Evolutionary conservation across 1,140 invertebrate species (phyloP), one percentile per base, ranked within the genome.

Genomic region (Cecropterus lyciades): DNA sequence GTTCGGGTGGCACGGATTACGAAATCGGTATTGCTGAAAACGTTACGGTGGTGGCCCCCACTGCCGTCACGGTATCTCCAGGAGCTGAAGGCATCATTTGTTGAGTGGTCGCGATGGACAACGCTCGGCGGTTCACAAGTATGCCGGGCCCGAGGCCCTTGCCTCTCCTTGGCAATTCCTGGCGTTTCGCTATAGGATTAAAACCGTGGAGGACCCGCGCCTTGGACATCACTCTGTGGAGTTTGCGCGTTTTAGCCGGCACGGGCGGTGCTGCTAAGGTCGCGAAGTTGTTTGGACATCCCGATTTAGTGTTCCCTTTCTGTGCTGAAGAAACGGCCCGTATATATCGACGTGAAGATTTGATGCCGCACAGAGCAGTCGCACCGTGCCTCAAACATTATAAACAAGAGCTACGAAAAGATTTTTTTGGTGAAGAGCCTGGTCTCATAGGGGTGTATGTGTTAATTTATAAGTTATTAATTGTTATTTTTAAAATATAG

Each of bases 391-490:
- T 97, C 7, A 93, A 95, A 72, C 95, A 96, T 79, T 97, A 96
- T 84, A 97, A 97, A 73, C 95, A 96, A 72, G 93, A 94, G 11
- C 84, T 97, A 64, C 91, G 95, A 46, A 95, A 94, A 73, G 95
- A 96, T 55, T 96, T 96, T 79, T 97, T 97, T 82, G 94, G 94
- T 17, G 94, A 95, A 16, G 94, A 93, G 71, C 95, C 95, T 1
- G 96, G 96, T 11, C 93, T 97, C 17, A 97, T 97, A 79, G 96
- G 95, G 76, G 95, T 96, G 96, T 97, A 93, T 95, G 95, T 94
- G 13, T 40, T 13, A n/a, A n/a, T n/a, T n/a, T n/a, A n/a, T n/a
- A n/a, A n/a, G n/a, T n/a, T n/a, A n/a, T n/a, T n/a, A n/a, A n/a
- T n/a, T n/a, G n/a, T n/a, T n/a, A n/a, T n/a, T n/a, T n/a, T n/a